Evolutionary conservation across 2,888 invertebrate species (phyloP).

Genomic region (Drosophila pegasa): DNA sequence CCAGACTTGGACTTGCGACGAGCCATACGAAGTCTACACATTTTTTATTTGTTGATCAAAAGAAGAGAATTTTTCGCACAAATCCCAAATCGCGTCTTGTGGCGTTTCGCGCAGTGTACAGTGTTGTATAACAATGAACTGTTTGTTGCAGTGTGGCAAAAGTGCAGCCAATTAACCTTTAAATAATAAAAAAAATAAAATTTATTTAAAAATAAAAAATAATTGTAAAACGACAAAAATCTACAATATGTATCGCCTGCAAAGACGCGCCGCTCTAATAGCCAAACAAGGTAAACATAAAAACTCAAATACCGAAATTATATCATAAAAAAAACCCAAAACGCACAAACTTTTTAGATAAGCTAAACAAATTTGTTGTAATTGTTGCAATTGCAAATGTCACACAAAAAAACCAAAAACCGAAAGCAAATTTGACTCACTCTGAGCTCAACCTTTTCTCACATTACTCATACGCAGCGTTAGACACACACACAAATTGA

Average conservation of each 20-base stretch:
- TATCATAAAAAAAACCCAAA: constrained; percentile 13
- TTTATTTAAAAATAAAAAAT: neutral
- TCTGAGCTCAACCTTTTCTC: constrained; percentile 17
- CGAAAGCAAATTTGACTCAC: constrained; percentile 47
- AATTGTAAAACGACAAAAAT: neutral
- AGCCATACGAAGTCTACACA: constrained; percentile 32
- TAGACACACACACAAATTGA: constrained; percentile 17
- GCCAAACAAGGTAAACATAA: constrained; percentile 82
- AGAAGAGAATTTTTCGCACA: neutral
- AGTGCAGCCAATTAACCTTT: constrained; percentile 14
- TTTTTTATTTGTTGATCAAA: constrained; percentile 14
- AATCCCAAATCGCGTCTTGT: constrained; percentile 31
- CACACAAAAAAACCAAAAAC: constrained; percentile 14
- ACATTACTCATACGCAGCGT: constrained; percentile 71
- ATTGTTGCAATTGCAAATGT: constrained; percentile 35
- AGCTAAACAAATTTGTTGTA: constrained; percentile 30
- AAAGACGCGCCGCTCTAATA: constrained; percentile 82
- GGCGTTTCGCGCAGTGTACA: constrained; percentile 26
- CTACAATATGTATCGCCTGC: constrained; percentile 82
- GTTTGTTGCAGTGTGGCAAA: constrained; percentile 37
- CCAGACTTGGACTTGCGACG: constrained; percentile 26
- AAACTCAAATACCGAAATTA: neutral
- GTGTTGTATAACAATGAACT: constrained; percentile 61
- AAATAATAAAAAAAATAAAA: neutral
- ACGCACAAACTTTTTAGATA: constrained; percentile 23